Evolutionary conservation across 2,797 vertebrate species (phyloP), one percentile per base, ranked within the genome.

Genomic region (Holocentrus rufus): DNA sequence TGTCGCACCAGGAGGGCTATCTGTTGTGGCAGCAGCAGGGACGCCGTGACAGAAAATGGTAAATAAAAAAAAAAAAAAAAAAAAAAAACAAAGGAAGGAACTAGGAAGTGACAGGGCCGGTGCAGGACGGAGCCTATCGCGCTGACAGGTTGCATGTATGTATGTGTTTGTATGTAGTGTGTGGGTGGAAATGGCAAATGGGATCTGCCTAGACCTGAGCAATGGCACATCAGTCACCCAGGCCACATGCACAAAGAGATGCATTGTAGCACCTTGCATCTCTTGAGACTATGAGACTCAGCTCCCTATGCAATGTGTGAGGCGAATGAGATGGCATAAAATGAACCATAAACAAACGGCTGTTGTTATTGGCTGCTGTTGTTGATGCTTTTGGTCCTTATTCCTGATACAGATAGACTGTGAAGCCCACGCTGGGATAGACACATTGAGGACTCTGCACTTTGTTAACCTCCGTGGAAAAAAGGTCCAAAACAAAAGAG

Each of bases 21-120:
- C 72, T 80, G 79, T 77, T 77, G 69, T 64, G 69, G 79, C 71
- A 74, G 68, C 49, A 18, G 75, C 46, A 58, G 65, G 34, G n/a
- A 31, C 49, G 61, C 7, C 53, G 17, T 1, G 10, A 55, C 54
- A 54, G 55, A 15, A 20, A 49, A 65, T 34, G 31, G 5, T 27
- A 27, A 27, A 27, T 27, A 65, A n/a, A 46, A 20, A 34, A 18
- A 61, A 15, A 22, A 30, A 25, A 11, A 1, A 49, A 57, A 53
- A n/a, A 70, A 13, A 31, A 13, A 9, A 18, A 22, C 8, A 57
- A 30, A 73, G 9, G 9, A 47, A 13, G 31, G 31, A 34, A 34
- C 31, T 34, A 25, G 18, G 13, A 56, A 10, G 57, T 31, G 60
- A 62, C 30, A 15, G 15, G 14, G 30, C 17, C 8, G 47, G 14